Conservation (phyloP, 2,797 vertebrate species). For the Sebastolobus altivelis region DNA sequence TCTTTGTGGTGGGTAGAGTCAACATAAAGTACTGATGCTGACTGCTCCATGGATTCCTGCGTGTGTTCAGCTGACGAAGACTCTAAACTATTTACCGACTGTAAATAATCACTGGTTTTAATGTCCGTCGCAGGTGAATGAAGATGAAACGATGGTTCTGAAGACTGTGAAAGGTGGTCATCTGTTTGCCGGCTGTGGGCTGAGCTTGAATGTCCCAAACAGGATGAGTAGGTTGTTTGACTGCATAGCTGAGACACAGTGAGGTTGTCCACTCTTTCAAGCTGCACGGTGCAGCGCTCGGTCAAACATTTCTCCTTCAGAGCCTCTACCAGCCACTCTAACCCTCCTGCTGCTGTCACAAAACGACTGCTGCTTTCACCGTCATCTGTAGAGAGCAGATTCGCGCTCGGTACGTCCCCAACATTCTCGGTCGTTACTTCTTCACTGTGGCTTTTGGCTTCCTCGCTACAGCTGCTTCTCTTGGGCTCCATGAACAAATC, state of each 20-base stretch:
- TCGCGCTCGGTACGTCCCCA: not conserved
- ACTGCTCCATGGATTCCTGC: conserved; percentile 7
- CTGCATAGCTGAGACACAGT: conserved; percentile 39
- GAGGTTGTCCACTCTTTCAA: conserved; percentile 57
- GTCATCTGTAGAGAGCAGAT: conserved; percentile 16
- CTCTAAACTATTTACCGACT: not conserved
- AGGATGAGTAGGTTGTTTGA: conserved; percentile 60
- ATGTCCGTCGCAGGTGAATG: not conserved
- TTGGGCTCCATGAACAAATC: conserved; percentile 24
- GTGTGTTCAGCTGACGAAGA: conserved; percentile 4
- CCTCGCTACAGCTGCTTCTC: not conserved
- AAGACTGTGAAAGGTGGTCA: not conserved
- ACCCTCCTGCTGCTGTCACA: conserved; percentile 53
- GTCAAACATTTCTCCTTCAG: conserved; percentile 74
- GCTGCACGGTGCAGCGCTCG: conserved; percentile 50
- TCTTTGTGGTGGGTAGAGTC: conserved; percentile 16
- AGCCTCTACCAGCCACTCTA: conserved; percentile 60
- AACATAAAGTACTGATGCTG: not conserved
- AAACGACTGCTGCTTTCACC: conserved; percentile 45
- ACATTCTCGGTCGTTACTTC: not conserved
- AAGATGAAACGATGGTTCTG: not conserved
- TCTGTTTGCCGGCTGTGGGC: not conserved
- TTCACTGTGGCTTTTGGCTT: not conserved
- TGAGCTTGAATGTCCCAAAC: conserved; percentile 45
- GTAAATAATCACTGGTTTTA: not conserved